Conservation (phyloP, 92 coral and sea anemone genomes). For the Phenganax subtilis region DNA sequence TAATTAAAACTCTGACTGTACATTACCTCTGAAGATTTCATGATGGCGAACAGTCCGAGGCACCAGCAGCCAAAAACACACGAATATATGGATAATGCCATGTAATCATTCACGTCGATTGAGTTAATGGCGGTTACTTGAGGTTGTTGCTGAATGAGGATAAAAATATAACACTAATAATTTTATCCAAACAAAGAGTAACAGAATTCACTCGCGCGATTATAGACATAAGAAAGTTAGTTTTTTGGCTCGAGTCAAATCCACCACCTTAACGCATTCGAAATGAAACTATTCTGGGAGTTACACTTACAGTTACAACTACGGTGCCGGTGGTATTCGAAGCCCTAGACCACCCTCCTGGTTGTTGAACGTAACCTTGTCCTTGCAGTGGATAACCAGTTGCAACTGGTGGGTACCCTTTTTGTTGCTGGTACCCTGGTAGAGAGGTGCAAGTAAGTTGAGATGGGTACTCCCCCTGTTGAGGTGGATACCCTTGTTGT, state of each 20-base stretch:
- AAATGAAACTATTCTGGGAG: no score
- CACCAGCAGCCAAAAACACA: conserved; percentile 87
- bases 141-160: conserved; percentile 17
- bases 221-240: no score
- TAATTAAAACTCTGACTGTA: neutral
- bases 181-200: no score
- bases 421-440: neutral
- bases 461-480: neutral
- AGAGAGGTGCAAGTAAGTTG: neutral
- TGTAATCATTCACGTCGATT: conserved; percentile 45
- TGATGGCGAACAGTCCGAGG: conserved; percentile 68
- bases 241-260: no score
- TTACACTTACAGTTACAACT: conserved; percentile 11
- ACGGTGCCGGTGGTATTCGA: neutral
- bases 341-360: neutral
- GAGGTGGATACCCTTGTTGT: neutral
- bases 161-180: neutral
- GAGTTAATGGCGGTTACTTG: neutral
- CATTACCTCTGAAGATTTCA: conserved; percentile 73
- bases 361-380: conserved; percentile 8
- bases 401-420: conserved; percentile 9
- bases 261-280: no score
- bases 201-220: no score
- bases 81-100: conserved; percentile 70
- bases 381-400: conserved; percentile 10